Base-by-base conservation (phyloP, 2,113 vertebrate species). In the Peromyscus polionotus region DNA sequence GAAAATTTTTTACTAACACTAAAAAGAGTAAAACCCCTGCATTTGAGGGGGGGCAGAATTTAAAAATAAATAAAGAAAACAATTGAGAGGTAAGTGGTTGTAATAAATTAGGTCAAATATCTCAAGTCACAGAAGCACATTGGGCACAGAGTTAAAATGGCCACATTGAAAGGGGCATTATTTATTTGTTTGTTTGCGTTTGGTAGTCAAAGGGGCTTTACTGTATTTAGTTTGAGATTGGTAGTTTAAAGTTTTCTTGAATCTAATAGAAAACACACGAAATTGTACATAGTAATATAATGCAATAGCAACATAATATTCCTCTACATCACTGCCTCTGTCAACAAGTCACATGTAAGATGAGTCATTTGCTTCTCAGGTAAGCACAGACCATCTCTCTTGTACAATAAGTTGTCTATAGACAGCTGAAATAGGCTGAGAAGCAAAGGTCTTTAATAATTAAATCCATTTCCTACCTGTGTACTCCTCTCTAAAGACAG, bases 401-500 rank as follows among this genome's bases (percentile, higher is more conserved):
- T 59, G 4, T 0, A 57, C 68, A 68, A 84, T 4, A 88, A 61
- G 14, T 39, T 92, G 88, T 70, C 80, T 12, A 70, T 70, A 76
- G 65, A 54, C 5, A 83, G 1, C 9, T 92, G 72, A 89, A 89
- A 45, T 77, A 92, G 22, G 3, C 8, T 45, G 0, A 85, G 36
- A 92, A 75, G 13, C 24, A 10, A 31, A 81, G 36, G 70, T 77
- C 24, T 65, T 96, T 91, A 79, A 5, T 51, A 79, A 51, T 48
- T 79, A 51, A 14, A 54, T 51, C 16, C 16, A 20, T 26, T 8
- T 31, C 45, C 42, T 48, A 31, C 6, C 33, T 77, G 24, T 90
- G 45, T 72, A 68, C 91, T 91, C 42, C 94, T 77, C 12, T 96
- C 88, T 91, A 88, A 86, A 90, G 42, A 94, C 11, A 98, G 42